A percentile compares a stretch with the other conserved stretches of the same genome.
These are phyloP conservation scores for Acanthurus lineatus DNA, from an alignment of 2,797 vertebrate species.

Conservation along the genomic window DNA sequence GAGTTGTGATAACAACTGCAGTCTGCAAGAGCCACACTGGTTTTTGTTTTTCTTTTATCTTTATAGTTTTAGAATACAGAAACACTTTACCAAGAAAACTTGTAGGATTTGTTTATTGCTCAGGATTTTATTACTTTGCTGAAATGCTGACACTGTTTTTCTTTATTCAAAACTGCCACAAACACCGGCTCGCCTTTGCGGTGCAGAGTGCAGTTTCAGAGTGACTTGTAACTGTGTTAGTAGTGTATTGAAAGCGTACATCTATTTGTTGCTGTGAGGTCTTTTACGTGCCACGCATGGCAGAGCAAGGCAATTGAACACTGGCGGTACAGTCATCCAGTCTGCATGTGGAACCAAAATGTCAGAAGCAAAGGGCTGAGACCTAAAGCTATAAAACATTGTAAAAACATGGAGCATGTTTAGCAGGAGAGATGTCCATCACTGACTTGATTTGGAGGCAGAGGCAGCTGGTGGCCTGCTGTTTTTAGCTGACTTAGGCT, in stretches of 20 bases:
- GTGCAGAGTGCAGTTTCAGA: conserved; percentile 6
- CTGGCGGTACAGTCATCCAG: conserved; percentile 41
- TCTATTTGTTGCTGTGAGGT: conserved; percentile 42
- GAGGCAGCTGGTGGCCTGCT: not conserved
- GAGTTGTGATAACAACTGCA: not conserved
- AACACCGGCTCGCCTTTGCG: not conserved
- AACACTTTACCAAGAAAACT: not conserved
- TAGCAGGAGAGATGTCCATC: conserved; percentile 11
- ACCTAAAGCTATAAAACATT: conserved; percentile 52
- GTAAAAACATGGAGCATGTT: conserved; percentile 21
- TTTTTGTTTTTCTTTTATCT: no score
- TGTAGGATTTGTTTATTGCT: conserved; percentile 2
- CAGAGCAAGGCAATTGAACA: conserved; percentile 60
- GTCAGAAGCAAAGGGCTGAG: conserved; percentile 51
- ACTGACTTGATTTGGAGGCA: not conserved
- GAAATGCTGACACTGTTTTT: conserved; percentile 20
- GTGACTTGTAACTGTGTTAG: conserved; percentile 15
- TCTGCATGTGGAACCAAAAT: conserved; percentile 51
- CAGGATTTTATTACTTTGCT: not conserved
- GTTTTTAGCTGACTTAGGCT: not conserved
- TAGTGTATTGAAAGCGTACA: not conserved
- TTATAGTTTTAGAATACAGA: no score
- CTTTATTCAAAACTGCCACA: conserved; percentile 6
- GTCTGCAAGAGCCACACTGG: no score
- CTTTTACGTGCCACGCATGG: conserved; percentile 59